Percentiles rank a stretch among this genome's conserved stretches.
phyloP scores from a whole-genome alignment of 2,797 vertebrate species.

The Borostomias antarcticus region DNA sequence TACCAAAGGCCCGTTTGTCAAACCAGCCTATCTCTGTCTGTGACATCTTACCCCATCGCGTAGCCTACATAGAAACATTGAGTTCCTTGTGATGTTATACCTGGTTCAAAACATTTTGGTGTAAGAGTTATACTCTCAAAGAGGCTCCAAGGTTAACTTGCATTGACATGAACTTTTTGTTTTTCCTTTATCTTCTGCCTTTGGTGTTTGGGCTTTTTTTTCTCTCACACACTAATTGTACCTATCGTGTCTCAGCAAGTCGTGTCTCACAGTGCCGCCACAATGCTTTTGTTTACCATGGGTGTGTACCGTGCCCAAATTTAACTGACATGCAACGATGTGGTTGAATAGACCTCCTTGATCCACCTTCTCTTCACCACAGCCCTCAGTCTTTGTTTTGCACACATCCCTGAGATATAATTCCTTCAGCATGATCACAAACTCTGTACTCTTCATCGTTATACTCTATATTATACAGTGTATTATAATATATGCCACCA shows the following conservation, averaged over 20 bases:
- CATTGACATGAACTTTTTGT: background rate
- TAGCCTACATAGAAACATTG: slow-evolving; percentile 11
- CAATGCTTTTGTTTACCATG: slow-evolving; percentile 3
- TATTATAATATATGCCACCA: too few species aligned
- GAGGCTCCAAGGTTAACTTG: too few species aligned
- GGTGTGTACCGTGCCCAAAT: slow-evolving; percentile 14
- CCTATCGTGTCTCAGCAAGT: slow-evolving; percentile 1
- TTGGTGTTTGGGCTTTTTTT: background rate
- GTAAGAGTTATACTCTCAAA: too few species aligned
- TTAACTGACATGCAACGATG: slow-evolving; percentile 13
- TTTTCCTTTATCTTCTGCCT: background rate
- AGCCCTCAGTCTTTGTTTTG: background rate
- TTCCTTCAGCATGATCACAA: background rate
- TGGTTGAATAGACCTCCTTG: slow-evolving; percentile 5
- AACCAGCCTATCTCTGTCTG: background rate
- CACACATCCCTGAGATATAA: background rate
- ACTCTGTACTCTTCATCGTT: too few species aligned
- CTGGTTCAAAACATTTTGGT: too few species aligned
- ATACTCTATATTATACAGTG: too few species aligned
- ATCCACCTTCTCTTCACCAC: slow-evolving; percentile 10
- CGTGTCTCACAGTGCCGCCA: background rate
- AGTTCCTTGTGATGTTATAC: background rate
- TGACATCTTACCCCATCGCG: slow-evolving; percentile 11
- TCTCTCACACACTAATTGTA: slow-evolving; percentile 6
- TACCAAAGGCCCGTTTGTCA: slow-evolving; percentile 25